Base-by-base conservation (phyloP, 2,888 invertebrate species). In the Trichacis sp. region DNA sequence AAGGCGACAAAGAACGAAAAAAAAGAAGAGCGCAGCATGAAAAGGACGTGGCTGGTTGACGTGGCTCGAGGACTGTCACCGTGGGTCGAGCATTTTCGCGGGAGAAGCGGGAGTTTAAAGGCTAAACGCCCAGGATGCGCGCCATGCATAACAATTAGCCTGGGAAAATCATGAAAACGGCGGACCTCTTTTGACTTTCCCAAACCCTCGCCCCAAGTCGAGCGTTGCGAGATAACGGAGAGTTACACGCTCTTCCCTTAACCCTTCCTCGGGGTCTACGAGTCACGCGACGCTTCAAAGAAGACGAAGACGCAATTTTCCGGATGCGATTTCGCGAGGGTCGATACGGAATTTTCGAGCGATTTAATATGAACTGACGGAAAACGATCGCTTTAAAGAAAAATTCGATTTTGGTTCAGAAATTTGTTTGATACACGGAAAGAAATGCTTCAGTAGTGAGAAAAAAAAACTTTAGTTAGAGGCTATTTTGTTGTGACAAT, bases 121-220 rank as follows among this genome's bases (percentile, higher is more conserved):
- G 70, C 68, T 71, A 70, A 72, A 72, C 69, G 80, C 74, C 68
- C 68, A 73, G 75, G 77, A 77, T 73, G 76, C 78, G 76, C 77
- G 80, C 79, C 78, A 78, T 83, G 82, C 82, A 83, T 83, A 82
- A 82, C 81, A 83, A 84, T 83, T 84, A 83, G 80, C 80, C 71
- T 72, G 78, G 77, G 79, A 82, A 82, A 84, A 82, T 81, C 80
- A 75, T 81, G 82, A 83, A 83, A 83, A 83, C 75, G 77, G 73
- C 75, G 77, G 75, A 76, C 76, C 78, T 74, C 77, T 78, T 81
- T 80, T 77, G 74, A 79, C 77, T 78, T 72, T 56, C 47, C 56
- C 50, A 43, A 64, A 58, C 57, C 64, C 62, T 58, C 57, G 29
- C 42, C 18, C 60, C 48, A 55, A 51, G 56, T 60, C 61, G 80